A percentile compares a stretch with the other conserved stretches of the same genome.
phyloP scores from a whole-genome alignment of 2,113 vertebrate genomes.

The Hippocampus guttulatus region DNA sequence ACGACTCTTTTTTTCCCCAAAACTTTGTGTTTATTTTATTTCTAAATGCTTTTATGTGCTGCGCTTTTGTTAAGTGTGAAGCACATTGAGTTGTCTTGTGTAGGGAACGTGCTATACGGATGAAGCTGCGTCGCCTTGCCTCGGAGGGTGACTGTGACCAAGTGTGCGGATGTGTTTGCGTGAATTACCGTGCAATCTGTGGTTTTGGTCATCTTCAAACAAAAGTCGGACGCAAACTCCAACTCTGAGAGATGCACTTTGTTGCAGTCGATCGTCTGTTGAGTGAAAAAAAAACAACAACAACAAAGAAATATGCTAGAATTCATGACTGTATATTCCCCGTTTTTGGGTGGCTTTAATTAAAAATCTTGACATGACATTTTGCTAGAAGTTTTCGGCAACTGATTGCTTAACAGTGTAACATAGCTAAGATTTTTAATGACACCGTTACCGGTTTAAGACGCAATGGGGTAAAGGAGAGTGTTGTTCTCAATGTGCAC shows the following conservation, averaged over 20 bases:
- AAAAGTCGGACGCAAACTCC: conserved; percentile 86
- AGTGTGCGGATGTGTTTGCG: not conserved
- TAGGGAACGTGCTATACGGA: too few relatives aligned
- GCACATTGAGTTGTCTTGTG: too few relatives aligned
- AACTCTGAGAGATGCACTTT: conserved; percentile 75
- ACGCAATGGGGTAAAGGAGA: not conserved
- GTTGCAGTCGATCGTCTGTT: conserved; percentile 84
- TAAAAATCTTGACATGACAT: not conserved
- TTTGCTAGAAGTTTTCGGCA: not conserved
- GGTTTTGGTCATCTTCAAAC: conserved; percentile 75
- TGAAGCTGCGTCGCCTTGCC: too few relatives aligned
- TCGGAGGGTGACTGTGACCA: too few relatives aligned
- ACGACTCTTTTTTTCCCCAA: too few relatives aligned
- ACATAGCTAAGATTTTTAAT: too few relatives aligned
- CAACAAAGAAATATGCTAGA: too few relatives aligned
- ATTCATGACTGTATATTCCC: not conserved
- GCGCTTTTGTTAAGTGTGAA: too few relatives aligned
- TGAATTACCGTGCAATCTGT: conserved; percentile 83
- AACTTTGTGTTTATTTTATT: too few relatives aligned
- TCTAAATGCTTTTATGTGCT: too few relatives aligned
- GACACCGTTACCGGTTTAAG: not conserved
- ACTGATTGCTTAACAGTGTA: not conserved
- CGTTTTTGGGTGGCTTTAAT: not conserved
- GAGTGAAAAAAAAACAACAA: not conserved
- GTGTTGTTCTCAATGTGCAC: not conserved